phyloP scores from a whole-genome alignment of 2,888 invertebrate species.

The Caenorhabditis sp. region DNA sequence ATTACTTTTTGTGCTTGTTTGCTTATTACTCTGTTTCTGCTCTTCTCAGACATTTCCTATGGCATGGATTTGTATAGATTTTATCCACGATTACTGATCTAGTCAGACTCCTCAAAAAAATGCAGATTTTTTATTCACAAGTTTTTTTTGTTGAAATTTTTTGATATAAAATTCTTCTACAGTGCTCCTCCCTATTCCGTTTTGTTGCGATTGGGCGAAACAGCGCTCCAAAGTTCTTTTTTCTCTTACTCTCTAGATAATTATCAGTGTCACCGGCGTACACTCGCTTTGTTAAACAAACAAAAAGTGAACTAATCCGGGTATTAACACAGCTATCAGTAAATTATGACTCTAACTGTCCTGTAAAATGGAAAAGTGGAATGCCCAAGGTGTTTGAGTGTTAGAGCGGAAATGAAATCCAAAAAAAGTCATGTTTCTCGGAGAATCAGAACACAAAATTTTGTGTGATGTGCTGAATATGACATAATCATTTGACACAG shows the following conservation, averaged over 20 bases:
- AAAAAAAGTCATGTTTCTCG: background rate
- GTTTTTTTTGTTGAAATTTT: no score
- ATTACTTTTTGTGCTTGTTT: background rate
- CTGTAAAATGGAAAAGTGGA: constrained; percentile 19
- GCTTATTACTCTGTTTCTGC: background rate
- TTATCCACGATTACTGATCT: no score
- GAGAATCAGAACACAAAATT: constrained; percentile 19
- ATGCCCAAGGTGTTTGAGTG: constrained; percentile 11
- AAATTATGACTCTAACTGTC: constrained; percentile 48
- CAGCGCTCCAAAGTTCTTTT: background rate
- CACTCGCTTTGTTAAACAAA: constrained; percentile 36
- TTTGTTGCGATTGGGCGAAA: background rate
- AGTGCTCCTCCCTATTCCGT: background rate
- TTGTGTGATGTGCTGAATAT: background rate
- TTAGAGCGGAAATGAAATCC: background rate
- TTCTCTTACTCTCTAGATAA: background rate
- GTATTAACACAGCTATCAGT: constrained; percentile 51
- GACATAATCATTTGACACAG: background rate
- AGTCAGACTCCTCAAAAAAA: no score
- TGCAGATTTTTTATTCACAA: no score
- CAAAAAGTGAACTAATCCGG: constrained; percentile 53
- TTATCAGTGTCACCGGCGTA: constrained; percentile 13
- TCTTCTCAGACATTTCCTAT: no score
- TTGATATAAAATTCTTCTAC: background rate
- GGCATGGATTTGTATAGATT: no score